Evolutionary conservation across 2,888 invertebrate genomes (phyloP), one percentile per base, ranked within the genome.

Genomic region (Abrostola tripartita): DNA sequence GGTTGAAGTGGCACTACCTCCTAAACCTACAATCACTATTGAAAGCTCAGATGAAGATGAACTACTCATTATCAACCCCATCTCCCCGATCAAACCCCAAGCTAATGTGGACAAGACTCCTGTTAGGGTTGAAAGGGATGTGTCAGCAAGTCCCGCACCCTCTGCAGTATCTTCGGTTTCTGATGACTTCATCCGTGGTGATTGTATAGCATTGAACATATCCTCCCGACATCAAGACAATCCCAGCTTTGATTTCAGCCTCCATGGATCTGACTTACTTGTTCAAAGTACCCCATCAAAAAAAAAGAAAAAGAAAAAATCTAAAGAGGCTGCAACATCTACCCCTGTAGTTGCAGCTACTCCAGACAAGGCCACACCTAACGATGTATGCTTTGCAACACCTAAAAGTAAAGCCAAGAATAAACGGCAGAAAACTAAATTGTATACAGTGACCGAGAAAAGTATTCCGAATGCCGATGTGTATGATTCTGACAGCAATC

Each of bases 401-500:
- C 95, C 95, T 57, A 93, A 91, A 79, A 90, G 89, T 76, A 95
- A 95, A 88, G 88, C 88, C 8, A 95, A 92, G 71, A 93, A 92
- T 77, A 93, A 92, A 79, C 90, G 85, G 68, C 89, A 88, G 72
- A 93, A 87, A 85, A 81, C 80, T 40, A 93, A 89, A 85, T 91
- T 76, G 82, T 95, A 79, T 85, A 85, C 76, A 79, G 94, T 84
- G 65, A 85, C 83, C 73, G 91, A 82, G 81, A 95, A 84, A 87
- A 88, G 83, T 77, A 72, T 95, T 37, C 90, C 92, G 5, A 90
- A 82, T 78, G 82, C 94, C 6, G 96, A 96, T 87, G 91, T 96
- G 6, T 96, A 95, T 81, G 95, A 95, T 81, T 96, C 95, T 50
- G 96, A 96, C 76, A 96, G 96, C 75, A 93, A 93, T 71, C 92